These are phyloP conservation scores for Gymnogyps californianus DNA, from an alignment of 2,113 vertebrate species.

Conservation along the genomic window DNA sequence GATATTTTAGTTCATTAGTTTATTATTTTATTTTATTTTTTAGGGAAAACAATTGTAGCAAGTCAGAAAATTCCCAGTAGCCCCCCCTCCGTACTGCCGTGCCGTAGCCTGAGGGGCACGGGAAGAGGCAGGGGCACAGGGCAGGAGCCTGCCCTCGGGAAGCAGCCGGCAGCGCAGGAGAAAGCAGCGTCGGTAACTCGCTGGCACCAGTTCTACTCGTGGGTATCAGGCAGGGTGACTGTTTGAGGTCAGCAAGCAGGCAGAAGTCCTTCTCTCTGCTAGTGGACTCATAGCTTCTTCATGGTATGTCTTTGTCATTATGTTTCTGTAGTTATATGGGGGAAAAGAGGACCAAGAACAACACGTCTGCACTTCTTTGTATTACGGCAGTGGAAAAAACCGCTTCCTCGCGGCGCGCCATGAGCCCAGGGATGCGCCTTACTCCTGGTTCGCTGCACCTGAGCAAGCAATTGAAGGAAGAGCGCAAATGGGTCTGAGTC, in stretches of 20 bases:
- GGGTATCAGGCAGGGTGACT: background rate
- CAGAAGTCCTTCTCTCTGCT: background rate
- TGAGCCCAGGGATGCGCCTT: background rate
- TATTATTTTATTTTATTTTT: background rate
- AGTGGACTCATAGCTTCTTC: background rate
- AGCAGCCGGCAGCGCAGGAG: background rate
- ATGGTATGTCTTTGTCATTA: background rate
- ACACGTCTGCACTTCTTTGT: fast-evolving
- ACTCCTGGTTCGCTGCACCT: background rate
- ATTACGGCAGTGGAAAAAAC: background rate
- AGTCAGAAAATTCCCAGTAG: background rate
- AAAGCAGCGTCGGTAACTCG: fast-evolving
- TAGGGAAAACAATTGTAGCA: background rate
- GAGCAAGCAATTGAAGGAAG: background rate
- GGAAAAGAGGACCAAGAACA: background rate
- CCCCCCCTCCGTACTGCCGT: fast-evolving
- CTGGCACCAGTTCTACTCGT: background rate
- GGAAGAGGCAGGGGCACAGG: background rate
- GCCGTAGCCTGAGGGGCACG: background rate
- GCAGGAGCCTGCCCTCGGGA: background rate
- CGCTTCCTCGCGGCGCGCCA: fast-evolving
- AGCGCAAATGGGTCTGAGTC: fast-evolving
- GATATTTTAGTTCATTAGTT: background rate
- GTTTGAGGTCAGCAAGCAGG: background rate
- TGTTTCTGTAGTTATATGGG: background rate